phyloP scores from a whole-genome alignment of 2,797 vertebrate genomes.

The Malacoctenus gilli region DNA sequence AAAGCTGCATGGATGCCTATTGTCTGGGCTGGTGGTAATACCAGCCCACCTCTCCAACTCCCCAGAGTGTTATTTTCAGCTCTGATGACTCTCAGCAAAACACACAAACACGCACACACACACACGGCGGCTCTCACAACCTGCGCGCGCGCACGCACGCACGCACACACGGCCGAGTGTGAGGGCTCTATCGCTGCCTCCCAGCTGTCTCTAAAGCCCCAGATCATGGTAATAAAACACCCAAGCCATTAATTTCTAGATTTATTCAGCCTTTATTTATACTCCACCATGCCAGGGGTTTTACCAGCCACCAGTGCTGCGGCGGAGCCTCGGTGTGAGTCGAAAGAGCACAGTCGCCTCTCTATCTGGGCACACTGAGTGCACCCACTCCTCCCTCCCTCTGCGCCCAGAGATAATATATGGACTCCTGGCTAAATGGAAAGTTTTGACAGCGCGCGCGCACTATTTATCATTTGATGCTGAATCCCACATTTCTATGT shows the following conservation, averaged over 20 bases:
- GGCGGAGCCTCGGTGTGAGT: slow-evolving; percentile 42
- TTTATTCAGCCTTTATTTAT: slow-evolving; percentile 71
- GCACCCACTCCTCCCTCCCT: too few relatives aligned
- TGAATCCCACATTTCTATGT: slow-evolving; percentile 23
- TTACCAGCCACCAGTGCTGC: slow-evolving; percentile 45
- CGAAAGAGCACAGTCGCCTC: slow-evolving; percentile 14
- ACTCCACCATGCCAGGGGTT: slow-evolving; percentile 53
- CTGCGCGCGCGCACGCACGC: background rate
- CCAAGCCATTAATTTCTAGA: slow-evolving; percentile 65
- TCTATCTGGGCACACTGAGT: slow-evolving; percentile 40
- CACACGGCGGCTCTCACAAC: slow-evolving; percentile 26
- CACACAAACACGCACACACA: slow-evolving; percentile 53
- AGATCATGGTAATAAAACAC: slow-evolving; percentile 69
- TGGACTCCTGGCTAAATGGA: slow-evolving; percentile 22
- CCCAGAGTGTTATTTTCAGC: slow-evolving; percentile 76
- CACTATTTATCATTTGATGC: slow-evolving; percentile 24
- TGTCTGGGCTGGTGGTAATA: slow-evolving; percentile 46
- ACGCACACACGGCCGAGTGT: too few relatives aligned
- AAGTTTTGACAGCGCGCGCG: slow-evolving; percentile 9
- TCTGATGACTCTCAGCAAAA: slow-evolving; percentile 73
- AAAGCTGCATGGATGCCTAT: slow-evolving; percentile 47
- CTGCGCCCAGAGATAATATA: slow-evolving; percentile 33
- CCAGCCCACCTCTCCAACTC: slow-evolving; percentile 60
- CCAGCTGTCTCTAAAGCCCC: slow-evolving; percentile 69
- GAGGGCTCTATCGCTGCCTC: slow-evolving; percentile 60